Conservation (phyloP, 2,888 invertebrate species). For the Parthenolecanium corni region DNA sequence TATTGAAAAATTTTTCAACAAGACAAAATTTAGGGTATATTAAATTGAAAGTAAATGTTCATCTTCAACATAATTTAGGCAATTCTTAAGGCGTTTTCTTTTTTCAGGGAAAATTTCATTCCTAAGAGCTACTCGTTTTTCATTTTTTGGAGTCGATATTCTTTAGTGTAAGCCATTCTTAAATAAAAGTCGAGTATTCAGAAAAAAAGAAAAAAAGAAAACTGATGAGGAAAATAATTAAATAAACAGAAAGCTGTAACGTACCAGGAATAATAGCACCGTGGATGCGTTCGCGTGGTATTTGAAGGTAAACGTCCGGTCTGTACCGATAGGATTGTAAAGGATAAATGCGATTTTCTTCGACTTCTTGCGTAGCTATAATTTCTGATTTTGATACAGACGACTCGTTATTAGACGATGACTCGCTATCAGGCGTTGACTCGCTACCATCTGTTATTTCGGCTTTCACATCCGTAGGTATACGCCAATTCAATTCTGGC, state of each 20-base stretch:
- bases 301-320: conserved; percentile 40
- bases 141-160: too few species aligned
- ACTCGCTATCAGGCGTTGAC: too few species aligned
- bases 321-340: conserved; percentile 39
- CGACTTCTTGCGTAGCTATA: not conserved
- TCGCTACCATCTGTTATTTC: not conserved
- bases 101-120: too few species aligned
- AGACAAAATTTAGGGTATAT: too few species aligned
- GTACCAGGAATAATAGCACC: conserved; percentile 65
- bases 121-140: too few species aligned
- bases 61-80: too few species aligned
- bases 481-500: not conserved
- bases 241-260: not conserved
- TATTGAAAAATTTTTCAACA: too few species aligned
- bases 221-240: not conserved
- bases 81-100: too few species aligned
- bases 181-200: not conserved
- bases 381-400: not conserved
- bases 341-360: not conserved
- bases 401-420: not conserved
- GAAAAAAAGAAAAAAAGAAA: not conserved
- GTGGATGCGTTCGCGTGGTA: conserved; percentile 38
- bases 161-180: not conserved
- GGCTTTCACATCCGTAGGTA: not conserved
- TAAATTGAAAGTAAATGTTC: too few species aligned